Percentiles rank a stretch among this genome's conserved stretches.
Conservation (phyloP, 2,888 invertebrate genomes). For the Agrotis puta region DNA sequence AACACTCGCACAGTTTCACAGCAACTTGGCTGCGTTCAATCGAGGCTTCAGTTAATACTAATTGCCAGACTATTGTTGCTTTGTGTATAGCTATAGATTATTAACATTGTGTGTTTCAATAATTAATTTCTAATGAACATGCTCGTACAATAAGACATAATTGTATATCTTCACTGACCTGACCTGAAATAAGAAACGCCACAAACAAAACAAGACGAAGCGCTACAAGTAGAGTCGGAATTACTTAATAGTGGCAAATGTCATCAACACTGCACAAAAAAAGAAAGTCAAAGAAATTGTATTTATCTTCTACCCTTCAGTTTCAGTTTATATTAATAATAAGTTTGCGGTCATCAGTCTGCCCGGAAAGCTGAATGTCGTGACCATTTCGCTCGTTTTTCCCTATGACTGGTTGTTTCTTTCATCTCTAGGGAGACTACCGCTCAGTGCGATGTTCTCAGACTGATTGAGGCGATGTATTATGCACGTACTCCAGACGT, state of each 20-base stretch:
- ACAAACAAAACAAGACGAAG: no score
- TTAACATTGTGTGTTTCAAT: neutral
- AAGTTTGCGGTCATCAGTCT: neutral
- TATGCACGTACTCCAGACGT: constrained; percentile 13
- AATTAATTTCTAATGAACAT: neutral
- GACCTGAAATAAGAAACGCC: neutral
- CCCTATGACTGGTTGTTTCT: constrained; percentile 14
- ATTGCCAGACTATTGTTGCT: constrained; percentile 20
- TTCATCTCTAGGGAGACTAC: constrained; percentile 24
- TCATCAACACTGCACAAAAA: neutral
- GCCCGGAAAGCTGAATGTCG: neutral
- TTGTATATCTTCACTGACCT: neutral
- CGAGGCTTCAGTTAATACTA: constrained; percentile 9
- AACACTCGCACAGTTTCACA: constrained; percentile 19
- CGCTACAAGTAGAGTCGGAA: no score
- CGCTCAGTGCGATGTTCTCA: constrained; percentile 8
- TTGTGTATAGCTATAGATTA: neutral
- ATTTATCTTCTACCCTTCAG: neutral
- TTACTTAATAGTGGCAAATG: no score
- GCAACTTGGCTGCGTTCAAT: constrained; percentile 3
- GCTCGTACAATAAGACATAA: neutral
- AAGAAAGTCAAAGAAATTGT: neutral
- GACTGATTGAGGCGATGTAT: constrained; percentile 14
- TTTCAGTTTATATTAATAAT: constrained; percentile 3
- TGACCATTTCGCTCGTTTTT: neutral